Conservation (phyloP, 2,888 invertebrate genomes). For the Strigamia transsilvanica region DNA sequence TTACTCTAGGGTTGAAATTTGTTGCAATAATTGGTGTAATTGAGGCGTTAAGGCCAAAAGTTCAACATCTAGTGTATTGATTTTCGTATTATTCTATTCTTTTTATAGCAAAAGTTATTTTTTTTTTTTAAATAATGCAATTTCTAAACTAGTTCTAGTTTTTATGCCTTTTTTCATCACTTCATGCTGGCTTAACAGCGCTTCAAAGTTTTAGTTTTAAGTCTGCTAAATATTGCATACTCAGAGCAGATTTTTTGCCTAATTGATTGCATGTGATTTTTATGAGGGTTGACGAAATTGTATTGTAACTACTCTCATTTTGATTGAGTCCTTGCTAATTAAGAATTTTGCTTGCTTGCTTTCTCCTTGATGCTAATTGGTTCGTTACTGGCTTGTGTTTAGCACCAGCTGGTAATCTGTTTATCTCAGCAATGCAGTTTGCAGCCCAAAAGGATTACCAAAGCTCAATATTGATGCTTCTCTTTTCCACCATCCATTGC, state of each 20-base stretch:
- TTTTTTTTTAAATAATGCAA: background rate
- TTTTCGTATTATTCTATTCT: too few relatives aligned
- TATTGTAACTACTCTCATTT: slow-evolving; percentile 24
- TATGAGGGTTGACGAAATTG: background rate
- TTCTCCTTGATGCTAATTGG: slow-evolving; percentile 42
- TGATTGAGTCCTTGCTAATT: slow-evolving; percentile 45
- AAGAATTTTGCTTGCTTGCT: slow-evolving; percentile 36
- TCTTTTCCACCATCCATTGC: slow-evolving; percentile 33
- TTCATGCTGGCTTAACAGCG: background rate
- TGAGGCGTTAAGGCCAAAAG: background rate
- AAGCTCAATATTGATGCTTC: slow-evolving; percentile 48
- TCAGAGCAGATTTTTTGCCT: background rate
- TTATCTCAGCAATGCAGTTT: slow-evolving; percentile 47
- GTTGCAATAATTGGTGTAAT: too few relatives aligned
- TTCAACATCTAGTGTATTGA: background rate
- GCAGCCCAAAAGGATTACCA: slow-evolving; percentile 48
- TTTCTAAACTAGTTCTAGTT: background rate
- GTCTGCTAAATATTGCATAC: background rate
- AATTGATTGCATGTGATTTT: slow-evolving; percentile 18
- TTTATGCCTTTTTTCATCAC: background rate
- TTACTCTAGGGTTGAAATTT: too few relatives aligned
- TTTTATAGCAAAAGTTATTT: background rate
- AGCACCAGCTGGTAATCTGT: slow-evolving; percentile 49
- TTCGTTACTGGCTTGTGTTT: slow-evolving; percentile 49
- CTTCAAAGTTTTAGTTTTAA: background rate